phyloP scores from a whole-genome alignment of 2,113 vertebrate species.

The Melanotaenia duboulayi region DNA sequence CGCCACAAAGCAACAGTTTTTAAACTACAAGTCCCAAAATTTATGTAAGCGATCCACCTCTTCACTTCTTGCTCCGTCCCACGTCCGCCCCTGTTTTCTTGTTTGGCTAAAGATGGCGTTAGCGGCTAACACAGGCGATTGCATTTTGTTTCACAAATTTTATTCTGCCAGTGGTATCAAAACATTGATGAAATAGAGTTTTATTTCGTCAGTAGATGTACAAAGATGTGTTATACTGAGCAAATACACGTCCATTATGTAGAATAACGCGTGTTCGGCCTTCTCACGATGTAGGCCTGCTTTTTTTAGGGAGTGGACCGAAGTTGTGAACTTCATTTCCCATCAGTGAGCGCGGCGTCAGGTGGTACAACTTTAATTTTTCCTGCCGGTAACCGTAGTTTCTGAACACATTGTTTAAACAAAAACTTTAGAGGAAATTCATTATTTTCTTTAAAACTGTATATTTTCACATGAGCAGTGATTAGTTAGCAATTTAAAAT shows the following conservation, averaged over 20 bases:
- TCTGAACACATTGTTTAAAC: not conserved
- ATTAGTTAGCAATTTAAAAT: not conserved
- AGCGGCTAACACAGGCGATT: constrained; percentile 81
- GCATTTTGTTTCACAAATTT: constrained; percentile 77
- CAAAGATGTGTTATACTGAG: constrained; percentile 62
- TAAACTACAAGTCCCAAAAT: constrained; percentile 77
- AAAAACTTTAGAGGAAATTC: not conserved
- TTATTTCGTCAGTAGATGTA: constrained; percentile 49
- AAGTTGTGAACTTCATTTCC: constrained; percentile 78
- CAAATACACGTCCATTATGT: constrained; percentile 43
- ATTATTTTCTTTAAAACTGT: not conserved
- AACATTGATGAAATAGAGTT: constrained; percentile 60
- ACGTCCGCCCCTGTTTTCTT: constrained; percentile 75
- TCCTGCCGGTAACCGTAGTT: constrained; percentile 74
- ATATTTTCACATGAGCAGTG: not conserved
- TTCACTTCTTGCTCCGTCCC: constrained; percentile 55
- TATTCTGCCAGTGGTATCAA: constrained; percentile 68
- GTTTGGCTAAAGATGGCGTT: constrained; percentile 86
- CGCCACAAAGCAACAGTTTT: fast-evolving
- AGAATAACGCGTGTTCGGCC: constrained; percentile 62
- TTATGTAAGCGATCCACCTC: constrained; percentile 31
- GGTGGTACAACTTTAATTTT: constrained; percentile 60
- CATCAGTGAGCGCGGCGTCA: constrained; percentile 66
- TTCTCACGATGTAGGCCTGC: constrained; percentile 74
- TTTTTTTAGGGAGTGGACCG: constrained; percentile 68